Percentiles rank a stretch among this genome's conserved stretches.
These are phyloP conservation scores for Stramonita haemastoma DNA, from an alignment of 2,888 invertebrate species.

Conservation along the genomic window DNA sequence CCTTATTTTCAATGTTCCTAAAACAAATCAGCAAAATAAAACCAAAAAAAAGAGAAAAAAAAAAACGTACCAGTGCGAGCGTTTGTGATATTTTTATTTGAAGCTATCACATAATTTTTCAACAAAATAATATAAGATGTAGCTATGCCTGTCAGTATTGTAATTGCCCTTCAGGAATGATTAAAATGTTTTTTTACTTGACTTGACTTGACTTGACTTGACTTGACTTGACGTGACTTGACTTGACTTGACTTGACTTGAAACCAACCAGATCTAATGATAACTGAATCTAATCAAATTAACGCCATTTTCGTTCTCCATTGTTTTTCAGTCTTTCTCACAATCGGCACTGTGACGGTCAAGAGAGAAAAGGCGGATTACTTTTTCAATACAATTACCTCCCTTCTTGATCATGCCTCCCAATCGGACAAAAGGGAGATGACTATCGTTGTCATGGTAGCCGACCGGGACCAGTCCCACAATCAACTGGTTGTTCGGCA, in stretches of 20 bases:
- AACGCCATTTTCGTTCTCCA: neutral
- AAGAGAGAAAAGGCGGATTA: conserved; percentile 73
- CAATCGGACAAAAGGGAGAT: conserved; percentile 65
- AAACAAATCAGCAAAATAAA: no score
- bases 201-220: neutral
- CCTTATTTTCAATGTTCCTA: no score
- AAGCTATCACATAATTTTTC: no score
- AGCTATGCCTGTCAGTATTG: no score
- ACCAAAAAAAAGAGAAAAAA: no score
- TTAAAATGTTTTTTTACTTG: no score
- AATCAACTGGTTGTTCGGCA: conserved; percentile 52
- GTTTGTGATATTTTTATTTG: no score
- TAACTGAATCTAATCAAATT: neutral
- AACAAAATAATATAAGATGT: no score
- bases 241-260: neutral
- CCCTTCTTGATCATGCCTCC: conserved; percentile 72
- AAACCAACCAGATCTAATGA: no score
- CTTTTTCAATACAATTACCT: conserved; percentile 73
- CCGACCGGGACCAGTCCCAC: conserved; percentile 70
- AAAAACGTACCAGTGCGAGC: no score
- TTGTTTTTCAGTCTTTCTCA: conserved; percentile 69
- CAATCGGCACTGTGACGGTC: conserved; percentile 77
- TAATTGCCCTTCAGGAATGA: no score
- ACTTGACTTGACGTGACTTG: neutral
- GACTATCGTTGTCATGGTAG: conserved; percentile 75